These are phyloP conservation scores for Aurelia aurita DNA, from an alignment of 30 jellyfish, hydroid and myxozoan genomes.

Conservation along the genomic window DNA sequence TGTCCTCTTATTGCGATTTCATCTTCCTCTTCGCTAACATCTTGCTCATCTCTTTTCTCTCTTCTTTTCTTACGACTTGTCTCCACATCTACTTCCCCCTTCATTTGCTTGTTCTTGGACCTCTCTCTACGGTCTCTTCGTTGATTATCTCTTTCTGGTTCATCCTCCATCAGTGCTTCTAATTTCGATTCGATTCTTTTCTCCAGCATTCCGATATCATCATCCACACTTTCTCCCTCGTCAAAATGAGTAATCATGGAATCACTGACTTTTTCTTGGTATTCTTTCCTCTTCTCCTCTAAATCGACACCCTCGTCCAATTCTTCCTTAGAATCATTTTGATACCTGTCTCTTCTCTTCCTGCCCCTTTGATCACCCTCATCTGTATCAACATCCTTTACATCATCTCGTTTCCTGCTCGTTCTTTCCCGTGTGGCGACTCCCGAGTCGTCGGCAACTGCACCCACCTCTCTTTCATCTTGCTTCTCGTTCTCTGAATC, in stretches of 20 bases:
- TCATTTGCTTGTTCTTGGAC: not conserved
- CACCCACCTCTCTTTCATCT: too few relatives aligned
- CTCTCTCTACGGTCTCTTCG: not conserved
- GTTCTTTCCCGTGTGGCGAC: not conserved
- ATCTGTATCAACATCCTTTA: not conserved
- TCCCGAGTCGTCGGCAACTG: too few relatives aligned
- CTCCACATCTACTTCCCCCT: not conserved
- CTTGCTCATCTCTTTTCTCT: too few relatives aligned
- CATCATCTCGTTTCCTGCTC: not conserved
- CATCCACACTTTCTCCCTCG: slow-evolving; percentile 21
- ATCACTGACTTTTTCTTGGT: slow-evolving; percentile 35
- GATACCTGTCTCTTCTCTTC: not conserved
- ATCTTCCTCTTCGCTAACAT: not conserved
- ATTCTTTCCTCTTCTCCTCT: slow-evolving; percentile 7
- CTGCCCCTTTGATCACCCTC: not conserved
- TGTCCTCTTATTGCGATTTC: not conserved
- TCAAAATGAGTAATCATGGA: slow-evolving; percentile 23
- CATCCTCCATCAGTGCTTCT: slow-evolving; percentile 1
- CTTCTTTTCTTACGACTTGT: too few relatives aligned
- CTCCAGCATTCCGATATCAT: not conserved
- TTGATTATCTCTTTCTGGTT: not conserved
- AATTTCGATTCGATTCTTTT: not conserved
- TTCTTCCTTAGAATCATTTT: not conserved
- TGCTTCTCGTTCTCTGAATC: too few relatives aligned
- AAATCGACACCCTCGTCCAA: not conserved